These are phyloP conservation scores for Acipenser oxyrinchus DNA, from an alignment of 2,797 vertebrate genomes.

Conservation along the genomic window DNA sequence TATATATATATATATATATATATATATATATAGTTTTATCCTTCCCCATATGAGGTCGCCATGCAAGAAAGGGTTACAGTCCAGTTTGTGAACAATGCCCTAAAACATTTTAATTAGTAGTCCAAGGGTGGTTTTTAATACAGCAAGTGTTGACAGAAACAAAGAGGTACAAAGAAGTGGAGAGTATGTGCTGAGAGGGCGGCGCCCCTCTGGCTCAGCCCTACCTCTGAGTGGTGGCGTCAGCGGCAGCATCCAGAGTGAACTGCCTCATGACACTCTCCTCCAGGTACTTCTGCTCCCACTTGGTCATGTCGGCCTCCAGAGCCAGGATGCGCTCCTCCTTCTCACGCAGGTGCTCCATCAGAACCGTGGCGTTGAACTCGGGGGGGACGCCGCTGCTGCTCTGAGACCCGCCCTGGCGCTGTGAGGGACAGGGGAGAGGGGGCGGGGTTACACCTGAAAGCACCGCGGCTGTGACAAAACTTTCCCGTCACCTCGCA, in stretches of 20 bases:
- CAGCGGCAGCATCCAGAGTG: slow-evolving; percentile 87
- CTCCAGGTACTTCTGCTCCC: slow-evolving; percentile 97
- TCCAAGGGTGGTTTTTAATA: too few species aligned
- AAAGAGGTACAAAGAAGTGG: too few species aligned
- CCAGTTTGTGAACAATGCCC: neutral
- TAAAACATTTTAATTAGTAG: too few species aligned
- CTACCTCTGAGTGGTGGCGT: slow-evolving; percentile 89
- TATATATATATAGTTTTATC: neutral
- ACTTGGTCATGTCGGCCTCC: slow-evolving; percentile 97
- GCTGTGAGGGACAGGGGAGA: slow-evolving; percentile 45
- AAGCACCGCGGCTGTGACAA: neutral
- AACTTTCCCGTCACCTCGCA: neutral
- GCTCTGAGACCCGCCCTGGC: slow-evolving; percentile 74
- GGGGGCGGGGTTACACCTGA: neutral
- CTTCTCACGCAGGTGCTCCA: slow-evolving; percentile 93
- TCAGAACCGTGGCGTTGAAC: slow-evolving; percentile 76
- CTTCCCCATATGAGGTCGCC: too few species aligned
- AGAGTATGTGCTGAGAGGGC: neutral
- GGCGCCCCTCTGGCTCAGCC: slow-evolving; percentile 18
- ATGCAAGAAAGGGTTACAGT: neutral
- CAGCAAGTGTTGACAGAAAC: too few species aligned
- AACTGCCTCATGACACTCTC: slow-evolving; percentile 98
- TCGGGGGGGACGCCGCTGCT: slow-evolving; percentile 50
- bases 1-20: neutral
- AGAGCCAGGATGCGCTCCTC: slow-evolving; percentile 91